Base-by-base conservation (phyloP, 2,888 invertebrate species). In the Galerucella nymphaeae region DNA sequence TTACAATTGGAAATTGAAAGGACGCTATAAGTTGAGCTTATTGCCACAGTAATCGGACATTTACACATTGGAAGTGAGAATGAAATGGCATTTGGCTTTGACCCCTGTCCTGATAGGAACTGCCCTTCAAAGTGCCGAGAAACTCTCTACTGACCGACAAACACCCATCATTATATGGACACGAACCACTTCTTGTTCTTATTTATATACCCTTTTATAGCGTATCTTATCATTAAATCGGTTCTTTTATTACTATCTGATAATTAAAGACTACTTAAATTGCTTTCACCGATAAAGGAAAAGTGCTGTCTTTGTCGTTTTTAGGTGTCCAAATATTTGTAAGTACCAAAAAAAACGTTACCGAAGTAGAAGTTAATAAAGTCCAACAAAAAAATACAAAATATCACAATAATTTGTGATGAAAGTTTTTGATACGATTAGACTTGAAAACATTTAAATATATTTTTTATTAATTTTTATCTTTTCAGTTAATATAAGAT, bases 1-100 rank as follows among this genome's bases (percentile, higher is more conserved):
- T 85, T 82, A 85, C 85, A 84, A 86, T 86, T 86, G 84, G 85
- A 85, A 85, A 85, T 85, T 85, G 85, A 85, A 86, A 85, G 83
- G 84, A 83, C 80, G 82, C 83, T 79, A 83, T 85, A 85, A 84
- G 84, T 85, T 84, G 81, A 81, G 83, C 84, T 84, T 85, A 84
- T 82, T 80, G 84, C 81, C 80, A 73, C 80, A 80, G 82, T 84
- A 85, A 86, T 85, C 82, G 85, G 83, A 80, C 85, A 85, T 86
- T 86, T 84, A 84, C 84, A 84, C 83, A 81, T 85, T 84, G 85
- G 85, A 84, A 81, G 84, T 83, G 78, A 79, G 77, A 80, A 81
- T 80, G 80, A 81, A 80, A 82, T 80, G 81, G 79, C 80, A 77
- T 78, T 77, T 77, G 74, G 71, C 61, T 62, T 67, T 64, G 62